Evolutionary conservation across 2,113 vertebrate species (phyloP), one percentile per base, ranked within the genome.

Genomic region (Ovibos moschatus): DNA sequence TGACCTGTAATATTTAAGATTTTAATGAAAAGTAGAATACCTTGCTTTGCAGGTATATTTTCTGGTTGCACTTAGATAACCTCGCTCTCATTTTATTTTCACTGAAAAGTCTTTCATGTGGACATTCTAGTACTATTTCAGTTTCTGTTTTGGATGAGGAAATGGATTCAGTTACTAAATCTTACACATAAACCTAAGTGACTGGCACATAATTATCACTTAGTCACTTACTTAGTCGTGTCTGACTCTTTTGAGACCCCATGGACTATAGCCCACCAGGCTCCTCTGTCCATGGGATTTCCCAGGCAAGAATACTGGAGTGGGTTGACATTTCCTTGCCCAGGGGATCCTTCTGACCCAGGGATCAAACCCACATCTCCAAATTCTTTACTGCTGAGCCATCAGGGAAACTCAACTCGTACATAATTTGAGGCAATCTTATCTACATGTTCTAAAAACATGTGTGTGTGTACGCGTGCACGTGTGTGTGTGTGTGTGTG

Each of bases 1-100:
- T 96, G 87, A 85, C 90, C 45, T 78, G 33, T 64, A 78, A 40
- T 91, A 87, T 64, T 94, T 91, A 47, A 17, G n/a, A 78, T 47
- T 94, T 94, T 90, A 76, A 94, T 83, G 74, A 94, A 89, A 92
- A 91, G 78, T 60, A 33, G 36, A 90, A 67, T 45, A 45, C 5
- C 36, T 30, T 62, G 33, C 17, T 87, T 95, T 85, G 28, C 30
- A 92, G 58, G 64, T 19, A 2, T 30, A 55, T 71, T 84, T 91
- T 96, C 71, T 96, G 83, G 82, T 43, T 83, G 21, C 11, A 64
- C 25, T 50, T 87, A 58, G 33, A 55, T 4, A 82, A 6, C 12
- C n/a, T 8, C 2, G 0, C n/a, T 82, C 43, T 87, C 16, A 11
- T 51, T 57, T 79, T 15, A 51, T 45, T 45, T 12, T 81, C 53